Evolutionary conservation across 2,113 vertebrate genomes (phyloP), one percentile per base, ranked within the genome.

Genomic region (Ctenodactylus gundi): DNA sequence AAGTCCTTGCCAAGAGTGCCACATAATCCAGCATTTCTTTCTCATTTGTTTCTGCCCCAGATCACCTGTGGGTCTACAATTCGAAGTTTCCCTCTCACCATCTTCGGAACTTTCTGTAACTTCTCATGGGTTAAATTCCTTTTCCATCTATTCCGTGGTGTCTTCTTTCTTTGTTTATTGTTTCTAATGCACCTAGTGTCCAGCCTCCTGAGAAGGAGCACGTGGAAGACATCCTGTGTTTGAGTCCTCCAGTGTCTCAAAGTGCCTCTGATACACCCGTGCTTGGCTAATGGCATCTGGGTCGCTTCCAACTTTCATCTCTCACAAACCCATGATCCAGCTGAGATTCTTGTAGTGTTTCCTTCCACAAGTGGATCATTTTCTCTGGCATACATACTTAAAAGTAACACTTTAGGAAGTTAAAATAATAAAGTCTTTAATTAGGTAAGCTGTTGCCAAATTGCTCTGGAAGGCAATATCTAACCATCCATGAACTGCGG

Each of bases 351-450:
- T 89, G 17, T 89, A 73, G 88, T 21, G 2, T 55, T 31, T 84
- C 44, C 44, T 57, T 84, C 36, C 34, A 78, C 5, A 77, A 80
- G 29, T 36, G 57, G 41, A 57, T 58, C 73, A 64, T 41, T 31
- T 81, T 81, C 58, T 64, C 57, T 73, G 64, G 53, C 62, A 73
- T 34, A 93, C 67, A n/a, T 73, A 57, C 73, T 58, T 51, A 67
- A 11, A 65, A 85, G 53, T n/a, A 85, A 81, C 25, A 44, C 44
- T 78, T 34, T 57, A 49, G 29, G 23, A 67, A 65, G 34, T 67
- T 80, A 78, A 92, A 85, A 89, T 85, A n/a, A 80, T 57, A 92
- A 78, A 12, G 64, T 46, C 51, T 29, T 88, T 81, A 93, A 88
- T 81, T 44, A 60, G 34, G 12, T 49, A 64, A 70, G 64, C 88